A percentile compares a stretch with the other conserved stretches of the same genome.
phyloP scores from a whole-genome alignment of 2,113 vertebrate species.

The Eudyptes chrysolophus region DNA sequence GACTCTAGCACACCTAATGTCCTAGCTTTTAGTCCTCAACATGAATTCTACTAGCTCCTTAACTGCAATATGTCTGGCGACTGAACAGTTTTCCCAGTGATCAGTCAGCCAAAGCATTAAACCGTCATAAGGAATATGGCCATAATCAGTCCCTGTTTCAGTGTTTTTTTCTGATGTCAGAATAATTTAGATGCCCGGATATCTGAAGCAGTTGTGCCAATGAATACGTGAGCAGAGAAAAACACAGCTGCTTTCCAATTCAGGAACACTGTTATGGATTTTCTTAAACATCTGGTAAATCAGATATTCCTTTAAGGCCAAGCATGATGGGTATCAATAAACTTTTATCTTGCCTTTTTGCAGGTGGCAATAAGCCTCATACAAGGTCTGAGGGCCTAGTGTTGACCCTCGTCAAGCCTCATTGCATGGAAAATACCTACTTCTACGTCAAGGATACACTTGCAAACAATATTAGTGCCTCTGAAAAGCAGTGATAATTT shows the following conservation, averaged over 20 bases:
- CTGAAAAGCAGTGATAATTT: not conserved
- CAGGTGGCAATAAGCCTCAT: not conserved
- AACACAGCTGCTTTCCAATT: conserved; percentile 43
- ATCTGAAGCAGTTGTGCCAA: conserved; percentile 58
- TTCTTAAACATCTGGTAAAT: conserved; percentile 28
- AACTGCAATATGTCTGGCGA: not conserved
- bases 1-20: not conserved
- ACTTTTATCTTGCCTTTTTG: not conserved
- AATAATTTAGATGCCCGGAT: conserved; percentile 59
- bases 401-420: not conserved
- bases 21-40: not conserved
- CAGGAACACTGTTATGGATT: not conserved
- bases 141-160: conserved; percentile 46
- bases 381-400: not conserved
- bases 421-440: not conserved
- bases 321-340: not conserved
- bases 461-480: not conserved
- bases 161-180: conserved; percentile 36
- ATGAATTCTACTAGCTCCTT: not conserved
- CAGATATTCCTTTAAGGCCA: conserved; percentile 7
- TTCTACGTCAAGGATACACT: not conserved
- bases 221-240: conserved; percentile 28
- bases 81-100: not conserved
- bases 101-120: conserved; percentile 42
- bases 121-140: conserved; percentile 21